Percentiles rank a stretch among this genome's conserved stretches.
These are phyloP conservation scores for Atethmia centrago DNA, from an alignment of 2,888 invertebrate species.

Conservation along the genomic window DNA sequence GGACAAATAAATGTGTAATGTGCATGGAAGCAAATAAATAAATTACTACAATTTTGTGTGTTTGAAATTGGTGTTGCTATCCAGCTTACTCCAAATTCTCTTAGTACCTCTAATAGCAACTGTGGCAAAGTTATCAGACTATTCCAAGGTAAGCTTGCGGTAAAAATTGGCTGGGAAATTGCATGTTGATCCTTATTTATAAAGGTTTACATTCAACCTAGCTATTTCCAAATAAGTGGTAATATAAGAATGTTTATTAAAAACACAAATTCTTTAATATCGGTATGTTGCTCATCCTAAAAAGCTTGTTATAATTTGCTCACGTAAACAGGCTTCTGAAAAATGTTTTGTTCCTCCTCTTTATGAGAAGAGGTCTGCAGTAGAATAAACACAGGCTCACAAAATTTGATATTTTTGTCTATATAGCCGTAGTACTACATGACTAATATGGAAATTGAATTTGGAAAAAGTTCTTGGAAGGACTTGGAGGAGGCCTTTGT, in stretches of 20 bases:
- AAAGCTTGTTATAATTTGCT: slow-evolving; percentile 2
- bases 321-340: background rate
- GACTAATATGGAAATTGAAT: no score
- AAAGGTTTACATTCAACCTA: slow-evolving; percentile 19
- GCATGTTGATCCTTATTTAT: slow-evolving; percentile 37
- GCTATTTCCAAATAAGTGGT: background rate
- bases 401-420: no score
- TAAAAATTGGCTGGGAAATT: slow-evolving; percentile 31
- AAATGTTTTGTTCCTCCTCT: background rate
- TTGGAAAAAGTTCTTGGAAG: no score
- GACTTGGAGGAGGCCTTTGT: no score
- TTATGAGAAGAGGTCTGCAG: background rate
- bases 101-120: background rate
- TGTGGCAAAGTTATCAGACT: slow-evolving; percentile 4
- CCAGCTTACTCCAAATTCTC: background rate
- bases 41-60: background rate
- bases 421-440: no score
- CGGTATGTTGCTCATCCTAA: background rate
- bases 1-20: no score
- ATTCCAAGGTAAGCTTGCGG: slow-evolving; percentile 15
- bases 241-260: slow-evolving; percentile 30
- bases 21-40: no score
- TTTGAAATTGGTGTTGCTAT: background rate
- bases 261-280: slow-evolving; percentile 17
- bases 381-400: background rate